Base-by-base conservation (phyloP, 2,797 vertebrate species). In the Syncerus caffer region DNA sequence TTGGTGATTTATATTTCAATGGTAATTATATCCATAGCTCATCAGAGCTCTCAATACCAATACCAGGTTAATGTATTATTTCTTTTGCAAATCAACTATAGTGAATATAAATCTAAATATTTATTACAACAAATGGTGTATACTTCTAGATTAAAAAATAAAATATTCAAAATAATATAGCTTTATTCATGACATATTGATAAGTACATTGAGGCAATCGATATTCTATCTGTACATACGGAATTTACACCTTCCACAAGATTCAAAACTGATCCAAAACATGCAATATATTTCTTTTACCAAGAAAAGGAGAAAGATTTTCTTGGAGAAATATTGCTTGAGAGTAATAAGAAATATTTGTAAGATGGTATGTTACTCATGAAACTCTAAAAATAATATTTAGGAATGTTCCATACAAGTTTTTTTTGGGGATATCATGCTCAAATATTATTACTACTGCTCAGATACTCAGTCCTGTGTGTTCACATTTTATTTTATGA, bases 351-450 rank as follows among this genome's bases (percentile, higher is more conserved):
- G 42, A 89, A 83, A 86, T 74, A 94, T 62, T 95, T 95, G 16
- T 53, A 84, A 93, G 14, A 67, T 34, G 51, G 55, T 64, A 85
- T 62, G 25, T 85, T 89, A 88, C 45, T 92, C 14, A 79, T 74
- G 9, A 86, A 95, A 96, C 76, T 82, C 25, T 64, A 85, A 96
- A 29, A 93, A 93, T 82, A 85, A 89, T 67, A 80, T 97, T 93
- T 71, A 92, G 51, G 80, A 96, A 92, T 29, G 1, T 31, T 58
- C 21, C 67, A 60, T 47, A 60, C 7, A 47, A 96, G 7, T 55
- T 79, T 96, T 94, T 23, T 23, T 95, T 85, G 34, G 93, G 47
- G 31, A 51, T 60, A 53, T 74, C 55, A 50, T 47, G 82, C 4
- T 53, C 38, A 90, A 45, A 91, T 93, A 96, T 82, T 87, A 86